phyloP scores from a whole-genome alignment of 2,888 invertebrate genomes.

The Timema cristinae region DNA sequence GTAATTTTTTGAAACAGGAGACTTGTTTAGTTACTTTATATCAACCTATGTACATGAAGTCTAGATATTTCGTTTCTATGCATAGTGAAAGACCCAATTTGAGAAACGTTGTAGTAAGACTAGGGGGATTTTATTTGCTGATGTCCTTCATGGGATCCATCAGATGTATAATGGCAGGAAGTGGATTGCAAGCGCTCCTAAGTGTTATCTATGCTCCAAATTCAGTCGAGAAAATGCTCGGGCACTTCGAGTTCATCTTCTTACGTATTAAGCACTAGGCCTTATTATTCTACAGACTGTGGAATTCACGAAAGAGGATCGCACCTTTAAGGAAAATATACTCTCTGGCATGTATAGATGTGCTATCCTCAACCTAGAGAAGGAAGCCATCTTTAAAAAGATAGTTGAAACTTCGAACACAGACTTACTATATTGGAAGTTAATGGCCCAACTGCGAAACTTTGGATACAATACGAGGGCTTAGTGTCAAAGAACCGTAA shows the following conservation, averaged over 20 bases:
- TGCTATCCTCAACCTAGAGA: neutral
- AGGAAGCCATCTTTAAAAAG: neutral
- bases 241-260: constrained; percentile 7
- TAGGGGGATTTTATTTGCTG: constrained; percentile 29
- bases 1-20: constrained; percentile 30
- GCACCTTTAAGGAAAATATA: neutral
- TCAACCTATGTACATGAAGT: constrained; percentile 40
- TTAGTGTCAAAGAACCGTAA: too few species aligned
- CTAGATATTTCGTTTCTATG: constrained; percentile 37
- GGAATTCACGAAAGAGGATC: neutral
- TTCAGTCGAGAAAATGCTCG: constrained; percentile 13
- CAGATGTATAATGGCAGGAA: constrained; percentile 27
- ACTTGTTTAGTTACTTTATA: constrained; percentile 38
- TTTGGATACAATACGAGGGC: constrained; percentile 29
- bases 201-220: constrained; percentile 3
- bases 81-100: constrained; percentile 26
- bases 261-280: neutral
- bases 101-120: constrained; percentile 29
- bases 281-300: neutral
- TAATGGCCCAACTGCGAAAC: constrained; percentile 20
- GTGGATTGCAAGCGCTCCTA: constrained; percentile 13
- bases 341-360: neutral
- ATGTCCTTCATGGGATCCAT: constrained; percentile 28
- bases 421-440: neutral
- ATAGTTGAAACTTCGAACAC: neutral